Percentiles rank a stretch among this genome's conserved stretches.
Evolutionary conservation across 1,140 invertebrate species (phyloP).

Genomic region (Musca vetustissima): DNA sequence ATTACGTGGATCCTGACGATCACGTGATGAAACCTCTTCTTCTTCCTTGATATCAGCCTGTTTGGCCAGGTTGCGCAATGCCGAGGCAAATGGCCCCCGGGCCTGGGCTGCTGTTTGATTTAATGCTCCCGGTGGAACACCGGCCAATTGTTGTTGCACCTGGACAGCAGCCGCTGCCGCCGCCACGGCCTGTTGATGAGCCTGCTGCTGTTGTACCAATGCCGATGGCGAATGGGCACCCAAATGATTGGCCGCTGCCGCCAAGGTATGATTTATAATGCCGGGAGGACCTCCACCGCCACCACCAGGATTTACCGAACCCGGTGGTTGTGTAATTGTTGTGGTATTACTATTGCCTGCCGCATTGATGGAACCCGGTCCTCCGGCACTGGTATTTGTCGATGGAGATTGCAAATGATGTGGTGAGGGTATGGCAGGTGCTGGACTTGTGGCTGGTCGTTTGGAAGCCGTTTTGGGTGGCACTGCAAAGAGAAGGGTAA

Average conservation of each 20-base stretch:
- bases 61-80: conserved; percentile 77
- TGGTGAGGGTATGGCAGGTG: conserved; percentile 51
- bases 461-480: conserved; percentile 53
- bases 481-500: conserved; percentile 37
- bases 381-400: background rate
- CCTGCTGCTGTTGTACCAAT: conserved; percentile 43
- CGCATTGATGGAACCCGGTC: conserved; percentile 4
- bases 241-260: conserved; percentile 47
- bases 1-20: conserved; percentile 31
- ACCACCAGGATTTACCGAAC: background rate
- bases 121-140: conserved; percentile 58
- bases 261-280: conserved; percentile 42
- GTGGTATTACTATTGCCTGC: conserved; percentile 30
- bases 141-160: conserved; percentile 46
- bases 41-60: conserved; percentile 65
- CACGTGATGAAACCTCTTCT: conserved; percentile 38
- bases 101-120: conserved; percentile 56
- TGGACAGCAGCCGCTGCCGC: conserved; percentile 44
- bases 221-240: conserved; percentile 42
- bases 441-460: conserved; percentile 53
- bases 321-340: conserved; percentile 30
- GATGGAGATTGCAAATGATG: conserved; percentile 50
- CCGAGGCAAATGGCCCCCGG: conserved; percentile 69
- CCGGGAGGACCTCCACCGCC: background rate
- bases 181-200: conserved; percentile 51